Conservation (phyloP, 2,888 invertebrate species). For the Dryobota labecula region DNA sequence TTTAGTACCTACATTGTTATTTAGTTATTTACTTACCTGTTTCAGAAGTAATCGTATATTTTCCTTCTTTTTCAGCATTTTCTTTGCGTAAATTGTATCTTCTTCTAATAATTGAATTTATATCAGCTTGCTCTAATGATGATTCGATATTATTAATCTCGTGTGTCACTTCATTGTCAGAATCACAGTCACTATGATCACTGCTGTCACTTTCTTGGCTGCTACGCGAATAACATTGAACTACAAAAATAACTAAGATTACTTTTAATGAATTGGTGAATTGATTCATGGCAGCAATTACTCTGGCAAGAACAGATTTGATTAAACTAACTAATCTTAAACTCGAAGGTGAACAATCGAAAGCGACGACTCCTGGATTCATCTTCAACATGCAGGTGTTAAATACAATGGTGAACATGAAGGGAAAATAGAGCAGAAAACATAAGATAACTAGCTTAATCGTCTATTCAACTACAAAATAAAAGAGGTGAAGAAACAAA, state of each 20-base stretch:
- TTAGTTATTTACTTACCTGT: slow-evolving; percentile 29
- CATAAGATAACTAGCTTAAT: slow-evolving; percentile 41
- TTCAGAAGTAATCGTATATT: not conserved
- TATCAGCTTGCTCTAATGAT: not conserved
- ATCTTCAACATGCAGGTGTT: slow-evolving; percentile 48
- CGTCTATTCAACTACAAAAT: slow-evolving; percentile 52
- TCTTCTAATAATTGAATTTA: not conserved
- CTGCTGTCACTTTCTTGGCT: slow-evolving; percentile 2
- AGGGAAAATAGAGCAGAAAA: slow-evolving; percentile 30
- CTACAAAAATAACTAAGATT: slow-evolving; percentile 7
- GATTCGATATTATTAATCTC: not conserved
- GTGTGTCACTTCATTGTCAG: slow-evolving; percentile 37
- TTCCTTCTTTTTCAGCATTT: not conserved
- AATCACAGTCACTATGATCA: slow-evolving; percentile 9
- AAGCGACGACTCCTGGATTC: not conserved
- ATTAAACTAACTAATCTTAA: slow-evolving; percentile 1
- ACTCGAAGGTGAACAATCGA: slow-evolving; percentile 15
- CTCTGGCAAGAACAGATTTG: not conserved
- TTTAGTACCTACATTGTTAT: not conserved
- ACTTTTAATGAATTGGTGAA: slow-evolving; percentile 1
- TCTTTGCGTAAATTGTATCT: slow-evolving; percentile 15
- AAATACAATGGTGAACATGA: slow-evolving; percentile 49
- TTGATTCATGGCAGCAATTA: slow-evolving; percentile 22
- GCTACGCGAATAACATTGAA: slow-evolving; percentile 9
- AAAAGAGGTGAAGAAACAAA: slow-evolving; percentile 40